A percentile compares a stretch with the other conserved stretches of the same genome.
phyloP scores from a whole-genome alignment of 2,113 vertebrate genomes.

The Nerophis lumbriciformis region DNA sequence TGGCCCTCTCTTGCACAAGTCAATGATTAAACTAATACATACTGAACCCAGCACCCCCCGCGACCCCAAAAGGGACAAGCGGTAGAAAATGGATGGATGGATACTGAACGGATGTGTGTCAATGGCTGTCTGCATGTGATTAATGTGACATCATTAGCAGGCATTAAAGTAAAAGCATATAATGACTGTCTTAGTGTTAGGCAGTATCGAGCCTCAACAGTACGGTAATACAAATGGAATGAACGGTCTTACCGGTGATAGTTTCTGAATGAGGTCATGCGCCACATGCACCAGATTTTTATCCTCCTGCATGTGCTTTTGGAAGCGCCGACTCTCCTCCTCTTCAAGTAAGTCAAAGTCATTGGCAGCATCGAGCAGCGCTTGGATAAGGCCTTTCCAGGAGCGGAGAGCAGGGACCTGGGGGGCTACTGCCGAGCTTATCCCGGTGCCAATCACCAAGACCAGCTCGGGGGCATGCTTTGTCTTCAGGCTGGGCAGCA shows the following conservation, averaged over 20 bases:
- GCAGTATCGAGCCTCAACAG: not conserved
- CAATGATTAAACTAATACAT: too few relatives aligned
- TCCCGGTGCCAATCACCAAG: constrained; percentile 90
- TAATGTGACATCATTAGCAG: too few relatives aligned
- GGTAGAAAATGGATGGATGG: too few relatives aligned
- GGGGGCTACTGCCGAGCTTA: constrained; percentile 90
- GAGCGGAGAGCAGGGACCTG: constrained; percentile 90
- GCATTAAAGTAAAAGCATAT: not conserved
- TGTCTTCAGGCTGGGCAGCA: constrained; percentile 90
- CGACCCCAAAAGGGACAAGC: too few relatives aligned
- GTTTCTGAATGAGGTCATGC: constrained; percentile 97
- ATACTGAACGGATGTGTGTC: too few relatives aligned
- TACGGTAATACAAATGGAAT: not conserved
- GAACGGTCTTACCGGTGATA: constrained; percentile 83
- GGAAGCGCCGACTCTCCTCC: constrained; percentile 87
- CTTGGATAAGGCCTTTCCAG: constrained; percentile 95
- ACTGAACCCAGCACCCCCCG: too few relatives aligned
- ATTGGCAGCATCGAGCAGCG: constrained; percentile 87
- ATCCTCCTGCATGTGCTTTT: constrained; percentile 88
- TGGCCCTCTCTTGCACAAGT: too few relatives aligned
- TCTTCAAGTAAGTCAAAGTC: constrained; percentile 94
- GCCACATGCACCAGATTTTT: constrained; percentile 93
- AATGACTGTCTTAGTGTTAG: not conserved
- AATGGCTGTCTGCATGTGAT: too few relatives aligned
- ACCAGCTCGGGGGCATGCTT: constrained; percentile 90